Base-by-base conservation (phyloP, 2,888 invertebrate species). In the Griposia aprilina region DNA sequence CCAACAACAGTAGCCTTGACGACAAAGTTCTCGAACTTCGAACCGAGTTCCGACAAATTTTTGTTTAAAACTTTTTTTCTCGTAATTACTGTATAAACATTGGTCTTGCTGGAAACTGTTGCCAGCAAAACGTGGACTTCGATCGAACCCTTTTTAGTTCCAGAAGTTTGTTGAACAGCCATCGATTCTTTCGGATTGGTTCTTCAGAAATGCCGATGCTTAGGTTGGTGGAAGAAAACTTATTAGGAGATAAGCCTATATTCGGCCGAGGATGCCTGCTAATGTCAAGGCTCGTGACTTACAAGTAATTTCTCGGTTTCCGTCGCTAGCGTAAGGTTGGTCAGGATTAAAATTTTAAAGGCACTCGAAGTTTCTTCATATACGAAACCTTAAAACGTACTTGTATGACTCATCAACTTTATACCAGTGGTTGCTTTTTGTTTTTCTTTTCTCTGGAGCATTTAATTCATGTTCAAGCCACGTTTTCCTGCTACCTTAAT, bases 51-150 rank as follows among this genome's bases (percentile, higher is more conserved):
- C 63, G 59, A 71, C 78, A 76, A 76, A 63, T 76, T 77, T 80
- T 84, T 83, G 66, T 81, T 82, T 57, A 41, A 76, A 81, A 80
- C 76, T 86, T 88, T 82, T 82, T 78, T 80, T 73, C 70, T 78
- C 76, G 83, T 87, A 85, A 83, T 83, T 86, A 82, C 73, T 75
- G 81, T 71, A 76, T 74, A 87, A 88, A 89, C 87, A 89, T 88
- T 81, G 83, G 82, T 72, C 71, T 71, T 55, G 57, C 62, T 78
- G 41, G 76, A 69, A 86, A 83, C 81, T 84, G 80, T 84, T 77
- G 70, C 65, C 66, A 76, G 76, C 67, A 63, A 71, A 87, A 82
- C 73, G 73, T 80, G 57, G 81, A 82, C 77, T 83, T 79, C 76
- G 68, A 81, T 78, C 52, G 77, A 48, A 76, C 45, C 60, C 67